These are phyloP conservation scores for Zelleria hepariella DNA, from an alignment of 2,888 invertebrate genomes.

Conservation along the genomic window DNA sequence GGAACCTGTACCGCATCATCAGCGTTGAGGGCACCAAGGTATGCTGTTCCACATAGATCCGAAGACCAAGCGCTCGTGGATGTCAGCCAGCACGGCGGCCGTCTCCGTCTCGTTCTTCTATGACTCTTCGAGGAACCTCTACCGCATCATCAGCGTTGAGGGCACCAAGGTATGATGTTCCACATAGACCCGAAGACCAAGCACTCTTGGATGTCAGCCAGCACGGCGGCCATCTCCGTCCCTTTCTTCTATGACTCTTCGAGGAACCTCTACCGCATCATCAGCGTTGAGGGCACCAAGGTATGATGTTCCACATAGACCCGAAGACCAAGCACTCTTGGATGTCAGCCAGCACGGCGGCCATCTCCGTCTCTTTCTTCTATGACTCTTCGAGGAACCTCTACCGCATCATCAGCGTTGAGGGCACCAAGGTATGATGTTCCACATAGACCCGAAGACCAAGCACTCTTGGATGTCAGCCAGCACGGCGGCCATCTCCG, in stretches of 20 bases:
- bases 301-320: slow-evolving; percentile 38
- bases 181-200: neutral
- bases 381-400: slow-evolving; percentile 95
- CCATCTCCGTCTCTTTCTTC: slow-evolving; percentile 97
- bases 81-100: slow-evolving; percentile 94
- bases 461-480: slow-evolving; percentile 69
- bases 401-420: slow-evolving; percentile 97
- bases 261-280: slow-evolving; percentile 94
- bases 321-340: slow-evolving; percentile 91
- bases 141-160: slow-evolving; percentile 98
- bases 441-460: neutral
- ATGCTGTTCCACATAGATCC: slow-evolving; percentile 99
- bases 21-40: slow-evolving; percentile 97
- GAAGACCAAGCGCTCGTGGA: slow-evolving; percentile 98
- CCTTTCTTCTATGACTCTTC: slow-evolving; percentile 98
- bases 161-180: slow-evolving; percentile 88
- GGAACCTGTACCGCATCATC: slow-evolving; percentile 96
- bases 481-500: slow-evolving; percentile 93
- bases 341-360: slow-evolving; percentile 95
- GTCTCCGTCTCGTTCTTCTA: slow-evolving; percentile 98
- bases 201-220: slow-evolving; percentile 75
- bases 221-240: slow-evolving; percentile 93
- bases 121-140: slow-evolving; percentile 94
- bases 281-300: slow-evolving; percentile 97
- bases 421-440: slow-evolving; percentile 91